phyloP scores from a whole-genome alignment of 2,113 vertebrate species.

The Orycteropus afer region DNA sequence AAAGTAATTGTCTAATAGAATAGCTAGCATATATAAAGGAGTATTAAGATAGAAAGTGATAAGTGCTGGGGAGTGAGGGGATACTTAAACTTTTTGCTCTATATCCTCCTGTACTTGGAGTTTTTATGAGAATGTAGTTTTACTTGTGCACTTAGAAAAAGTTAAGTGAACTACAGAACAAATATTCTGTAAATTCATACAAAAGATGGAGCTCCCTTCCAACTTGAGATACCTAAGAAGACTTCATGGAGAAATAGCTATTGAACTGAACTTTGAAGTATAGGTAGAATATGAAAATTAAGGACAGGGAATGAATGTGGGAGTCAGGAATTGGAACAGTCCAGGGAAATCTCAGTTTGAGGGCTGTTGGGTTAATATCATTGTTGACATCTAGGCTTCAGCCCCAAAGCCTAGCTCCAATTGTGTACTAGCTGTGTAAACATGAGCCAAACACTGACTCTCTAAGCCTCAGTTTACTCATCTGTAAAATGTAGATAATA shows the following conservation, averaged over 20 bases:
- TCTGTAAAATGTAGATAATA: neutral
- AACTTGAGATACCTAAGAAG: neutral
- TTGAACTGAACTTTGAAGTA: neutral
- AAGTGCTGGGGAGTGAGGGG: neutral
- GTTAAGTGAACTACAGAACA: neutral
- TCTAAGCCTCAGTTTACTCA: neutral
- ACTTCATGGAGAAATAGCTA: neutral
- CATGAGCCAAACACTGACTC: neutral
- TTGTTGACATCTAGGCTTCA: neutral
- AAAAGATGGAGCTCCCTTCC: neutral
- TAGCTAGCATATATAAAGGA: slow-evolving; percentile 13
- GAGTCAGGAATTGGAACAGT: neutral
- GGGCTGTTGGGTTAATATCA: neutral
- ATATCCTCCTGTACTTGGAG: neutral
- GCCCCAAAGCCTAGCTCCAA: neutral
- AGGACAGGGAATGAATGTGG: neutral
- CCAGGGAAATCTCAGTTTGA: neutral
- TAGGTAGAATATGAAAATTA: neutral
- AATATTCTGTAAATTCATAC: neutral
- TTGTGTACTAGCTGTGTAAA: neutral
- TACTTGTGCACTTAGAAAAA: slow-evolving; percentile 4
- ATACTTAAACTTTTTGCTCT: neutral
- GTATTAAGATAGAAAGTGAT: neutral
- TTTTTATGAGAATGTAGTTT: slow-evolving; percentile 9
- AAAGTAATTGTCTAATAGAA: neutral